Conservation (phyloP, 2,888 invertebrate species). For the Drosophila macrospina region DNA sequence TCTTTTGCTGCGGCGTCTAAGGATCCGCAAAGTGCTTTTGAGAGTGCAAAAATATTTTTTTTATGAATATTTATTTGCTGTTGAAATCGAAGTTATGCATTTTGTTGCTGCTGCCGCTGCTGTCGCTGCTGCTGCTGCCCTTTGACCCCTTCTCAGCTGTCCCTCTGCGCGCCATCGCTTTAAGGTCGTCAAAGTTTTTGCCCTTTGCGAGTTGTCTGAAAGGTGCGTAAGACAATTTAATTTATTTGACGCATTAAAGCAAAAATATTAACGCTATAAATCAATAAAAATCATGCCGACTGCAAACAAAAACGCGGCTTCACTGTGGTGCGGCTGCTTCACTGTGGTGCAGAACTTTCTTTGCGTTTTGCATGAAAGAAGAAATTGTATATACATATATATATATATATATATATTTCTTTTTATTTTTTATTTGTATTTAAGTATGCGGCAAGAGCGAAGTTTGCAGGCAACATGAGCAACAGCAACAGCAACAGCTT, state of each 20-base stretch:
- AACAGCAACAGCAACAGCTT: slow-evolving; percentile 51
- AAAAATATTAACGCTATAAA: slow-evolving; percentile 78
- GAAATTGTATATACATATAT: slow-evolving; percentile 50
- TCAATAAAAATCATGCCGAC: slow-evolving; percentile 61
- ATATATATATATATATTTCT: slow-evolving; percentile 52
- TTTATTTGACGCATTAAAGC: slow-evolving; percentile 80
- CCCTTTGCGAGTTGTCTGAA: slow-evolving; percentile 54
- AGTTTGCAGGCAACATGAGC: slow-evolving; percentile 30
- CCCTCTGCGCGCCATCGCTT: background rate
- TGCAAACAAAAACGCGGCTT: slow-evolving; percentile 17
- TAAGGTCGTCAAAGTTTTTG: slow-evolving; percentile 63
- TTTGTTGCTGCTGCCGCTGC: slow-evolving; percentile 47
- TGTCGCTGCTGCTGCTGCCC: background rate
- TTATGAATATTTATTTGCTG: slow-evolving; percentile 81
- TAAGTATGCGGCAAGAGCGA: slow-evolving; percentile 55
- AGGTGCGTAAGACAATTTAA: slow-evolving; percentile 81
- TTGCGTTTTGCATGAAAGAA: slow-evolving; percentile 30
- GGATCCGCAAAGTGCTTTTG: slow-evolving; percentile 72
- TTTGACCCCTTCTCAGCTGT: background rate
- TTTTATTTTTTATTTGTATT: slow-evolving; percentile 30
- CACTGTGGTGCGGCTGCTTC: background rate
- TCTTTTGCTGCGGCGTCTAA: slow-evolving; percentile 30
- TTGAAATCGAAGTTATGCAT: slow-evolving; percentile 80
- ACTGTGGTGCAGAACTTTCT: slow-evolving; percentile 29
- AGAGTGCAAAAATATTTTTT: slow-evolving; percentile 68